Evolutionary conservation across 2,888 invertebrate species (phyloP).

Genomic region (Rhopalosiphum nymphaeae): DNA sequence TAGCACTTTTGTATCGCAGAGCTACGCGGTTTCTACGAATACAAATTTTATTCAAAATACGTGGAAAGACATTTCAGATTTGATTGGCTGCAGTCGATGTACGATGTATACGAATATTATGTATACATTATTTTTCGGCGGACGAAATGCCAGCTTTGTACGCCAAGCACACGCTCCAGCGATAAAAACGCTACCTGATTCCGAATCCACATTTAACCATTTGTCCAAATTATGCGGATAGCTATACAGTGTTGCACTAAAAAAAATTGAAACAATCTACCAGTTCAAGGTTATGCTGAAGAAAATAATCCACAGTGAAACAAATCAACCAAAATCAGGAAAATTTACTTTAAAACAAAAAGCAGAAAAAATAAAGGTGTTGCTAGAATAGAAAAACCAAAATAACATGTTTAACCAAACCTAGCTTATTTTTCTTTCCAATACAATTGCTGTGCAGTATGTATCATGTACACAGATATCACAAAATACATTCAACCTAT

Average conservation of each 20-base stretch:
- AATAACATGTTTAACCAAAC: not conserved
- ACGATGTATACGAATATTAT: not conserved
- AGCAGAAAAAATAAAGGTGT: not conserved
- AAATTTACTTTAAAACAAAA: not conserved
- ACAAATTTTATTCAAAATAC: not conserved
- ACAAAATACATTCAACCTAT: not conserved
- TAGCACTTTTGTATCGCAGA: not conserved
- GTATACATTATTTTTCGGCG: not conserved
- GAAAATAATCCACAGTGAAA: not conserved
- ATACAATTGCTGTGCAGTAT: not conserved
- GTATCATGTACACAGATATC: not conserved
- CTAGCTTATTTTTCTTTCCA: not conserved
- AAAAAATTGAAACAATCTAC: not conserved
- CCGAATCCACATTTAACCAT: not conserved
- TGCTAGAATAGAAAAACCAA: not conserved
- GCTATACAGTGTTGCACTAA: not conserved
- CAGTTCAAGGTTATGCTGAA: not conserved
- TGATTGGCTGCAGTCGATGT: not conserved
- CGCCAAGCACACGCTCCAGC: not conserved
- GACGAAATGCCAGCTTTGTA: not conserved
- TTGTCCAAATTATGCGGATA: not conserved
- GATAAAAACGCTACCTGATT: not conserved
- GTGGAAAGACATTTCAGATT: not conserved
- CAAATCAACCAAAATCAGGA: not conserved
- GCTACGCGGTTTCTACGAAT: not conserved